These are phyloP conservation scores for Aethina tumida DNA, from an alignment of 1,140 invertebrate species.

Conservation along the genomic window DNA sequence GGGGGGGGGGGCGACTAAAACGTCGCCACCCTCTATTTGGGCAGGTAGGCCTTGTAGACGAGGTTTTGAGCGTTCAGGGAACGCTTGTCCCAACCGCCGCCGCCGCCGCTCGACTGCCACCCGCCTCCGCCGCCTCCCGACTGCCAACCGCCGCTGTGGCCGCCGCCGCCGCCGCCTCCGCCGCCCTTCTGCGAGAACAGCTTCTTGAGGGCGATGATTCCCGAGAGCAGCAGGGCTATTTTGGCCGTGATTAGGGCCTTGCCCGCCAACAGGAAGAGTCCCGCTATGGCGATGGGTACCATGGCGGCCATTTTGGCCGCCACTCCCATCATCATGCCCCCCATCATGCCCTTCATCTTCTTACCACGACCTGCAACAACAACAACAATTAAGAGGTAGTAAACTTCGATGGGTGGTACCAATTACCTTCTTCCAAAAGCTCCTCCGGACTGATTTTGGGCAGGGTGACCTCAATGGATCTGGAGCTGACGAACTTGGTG, in stretches of 20 bases:
- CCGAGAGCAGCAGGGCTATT: slow-evolving; percentile 62
- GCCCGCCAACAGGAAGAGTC: slow-evolving; percentile 61
- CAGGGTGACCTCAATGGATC: slow-evolving; percentile 61
- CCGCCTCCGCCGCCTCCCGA: slow-evolving; percentile 37
- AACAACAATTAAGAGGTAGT: too few species aligned
- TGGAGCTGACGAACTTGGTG: slow-evolving; percentile 58
- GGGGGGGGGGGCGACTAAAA: too few species aligned
- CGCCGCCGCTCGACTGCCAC: slow-evolving; percentile 37
- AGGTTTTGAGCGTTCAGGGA: slow-evolving; percentile 50
- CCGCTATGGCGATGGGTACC: slow-evolving; percentile 61
- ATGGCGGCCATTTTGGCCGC: slow-evolving; percentile 64
- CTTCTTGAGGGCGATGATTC: slow-evolving; percentile 72
- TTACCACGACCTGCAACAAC: slow-evolving; percentile 43
- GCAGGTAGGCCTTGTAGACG: slow-evolving; percentile 52
- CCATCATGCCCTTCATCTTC: slow-evolving; percentile 76
- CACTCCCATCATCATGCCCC: slow-evolving; percentile 71
- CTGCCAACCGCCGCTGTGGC: slow-evolving; percentile 41
- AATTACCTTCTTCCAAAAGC: slow-evolving; percentile 61
- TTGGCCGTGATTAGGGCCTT: slow-evolving; percentile 70
- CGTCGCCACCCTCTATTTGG: too few species aligned
- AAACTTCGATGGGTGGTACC: too few species aligned
- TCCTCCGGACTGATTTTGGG: slow-evolving; percentile 47
- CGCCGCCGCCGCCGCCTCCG: slow-evolving; percentile 47
- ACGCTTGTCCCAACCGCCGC: slow-evolving; percentile 40
- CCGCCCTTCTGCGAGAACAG: slow-evolving; percentile 54